Percentiles rank a stretch among this genome's conserved stretches.
phyloP scores from a whole-genome alignment of 2,888 invertebrate species.

The Macropis europaea region DNA sequence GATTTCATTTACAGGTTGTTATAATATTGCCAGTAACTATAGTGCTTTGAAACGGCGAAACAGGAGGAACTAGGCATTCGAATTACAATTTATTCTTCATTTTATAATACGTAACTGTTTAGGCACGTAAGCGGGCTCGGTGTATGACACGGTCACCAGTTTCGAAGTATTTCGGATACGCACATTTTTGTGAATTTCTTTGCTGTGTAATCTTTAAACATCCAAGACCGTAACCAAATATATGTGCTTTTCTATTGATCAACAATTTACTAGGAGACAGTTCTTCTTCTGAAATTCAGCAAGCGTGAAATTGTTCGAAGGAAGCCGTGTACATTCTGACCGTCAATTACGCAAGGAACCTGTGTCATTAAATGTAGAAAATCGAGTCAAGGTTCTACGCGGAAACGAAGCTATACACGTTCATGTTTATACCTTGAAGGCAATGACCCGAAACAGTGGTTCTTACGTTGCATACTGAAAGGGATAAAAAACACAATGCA shows the following conservation, averaged over 20 bases:
- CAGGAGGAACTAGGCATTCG: too few relatives aligned
- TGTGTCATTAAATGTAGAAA: slow-evolving; percentile 4
- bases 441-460: slow-evolving; percentile 21
- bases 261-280: neutral
- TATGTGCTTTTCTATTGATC: neutral
- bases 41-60: too few relatives aligned
- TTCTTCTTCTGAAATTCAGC: slow-evolving; percentile 20
- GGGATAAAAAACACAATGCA: too few relatives aligned
- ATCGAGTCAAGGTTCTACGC: slow-evolving; percentile 24
- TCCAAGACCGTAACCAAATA: too few relatives aligned
- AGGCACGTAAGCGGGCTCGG: too few relatives aligned
- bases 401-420: neutral
- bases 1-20: too few relatives aligned
- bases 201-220: neutral
- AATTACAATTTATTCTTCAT: too few relatives aligned
- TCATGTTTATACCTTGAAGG: slow-evolving; percentile 17
- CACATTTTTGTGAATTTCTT: neutral
- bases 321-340: slow-evolving; percentile 21
- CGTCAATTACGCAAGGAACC: slow-evolving; percentile 30
- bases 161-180: neutral
- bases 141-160: too few relatives aligned
- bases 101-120: too few relatives aligned
- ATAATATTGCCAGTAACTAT: too few relatives aligned
- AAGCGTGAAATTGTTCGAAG: slow-evolving; percentile 24
- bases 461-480: neutral